These are phyloP conservation scores for Heterotis niloticus DNA, from an alignment of 2,113 vertebrate species.

Conservation along the genomic window DNA sequence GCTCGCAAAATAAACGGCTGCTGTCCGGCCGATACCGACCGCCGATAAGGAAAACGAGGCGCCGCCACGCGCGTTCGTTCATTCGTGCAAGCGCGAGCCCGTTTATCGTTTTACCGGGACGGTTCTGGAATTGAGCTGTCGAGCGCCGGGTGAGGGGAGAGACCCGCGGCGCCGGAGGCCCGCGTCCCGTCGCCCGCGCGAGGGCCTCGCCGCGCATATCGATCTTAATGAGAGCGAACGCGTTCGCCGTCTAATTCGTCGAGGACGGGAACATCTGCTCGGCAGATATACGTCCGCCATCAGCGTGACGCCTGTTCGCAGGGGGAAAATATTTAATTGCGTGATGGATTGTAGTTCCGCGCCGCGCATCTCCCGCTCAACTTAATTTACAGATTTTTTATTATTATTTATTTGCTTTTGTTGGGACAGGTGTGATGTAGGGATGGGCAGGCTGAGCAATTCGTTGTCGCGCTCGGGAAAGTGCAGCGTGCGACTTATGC, in stretches of 20 bases:
- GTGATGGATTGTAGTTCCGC: not conserved
- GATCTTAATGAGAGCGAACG: too few relatives aligned
- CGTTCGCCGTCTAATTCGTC: too few relatives aligned
- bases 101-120: too few relatives aligned
- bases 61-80: too few relatives aligned
- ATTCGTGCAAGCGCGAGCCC: too few relatives aligned
- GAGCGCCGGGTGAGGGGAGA: too few relatives aligned
- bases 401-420: conserved; percentile 5
- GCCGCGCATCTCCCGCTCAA: not conserved
- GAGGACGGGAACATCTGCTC: too few relatives aligned
- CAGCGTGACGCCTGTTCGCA: not conserved
- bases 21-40: not conserved
- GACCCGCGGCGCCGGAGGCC: too few relatives aligned
- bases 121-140: too few relatives aligned
- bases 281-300: not conserved
- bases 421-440: not conserved
- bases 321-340: not conserved
- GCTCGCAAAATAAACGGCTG: not conserved
- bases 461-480: not conserved
- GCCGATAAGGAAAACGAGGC: not conserved
- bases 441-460: not conserved
- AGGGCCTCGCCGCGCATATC: too few relatives aligned
- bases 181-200: too few relatives aligned
- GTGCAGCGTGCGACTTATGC: conserved; percentile 8
- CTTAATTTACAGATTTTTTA: not conserved